phyloP scores from a whole-genome alignment of 1,140 invertebrate species.

The Planococcus citri region DNA sequence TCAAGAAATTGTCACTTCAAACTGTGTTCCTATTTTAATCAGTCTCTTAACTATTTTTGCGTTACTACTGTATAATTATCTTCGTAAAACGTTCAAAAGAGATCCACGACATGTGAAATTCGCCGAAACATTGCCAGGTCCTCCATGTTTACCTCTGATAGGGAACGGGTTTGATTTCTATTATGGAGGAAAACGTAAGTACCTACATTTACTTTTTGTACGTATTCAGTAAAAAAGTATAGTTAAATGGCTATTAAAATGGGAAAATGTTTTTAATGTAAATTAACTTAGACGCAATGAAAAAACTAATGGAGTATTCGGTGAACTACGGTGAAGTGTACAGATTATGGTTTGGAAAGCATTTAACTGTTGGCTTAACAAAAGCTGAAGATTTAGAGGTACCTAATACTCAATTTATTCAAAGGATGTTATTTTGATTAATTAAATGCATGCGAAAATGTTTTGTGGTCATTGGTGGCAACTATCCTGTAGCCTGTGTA shows the following conservation, averaged over 20 bases:
- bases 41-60: not conserved
- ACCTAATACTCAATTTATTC: not conserved
- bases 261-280: no score
- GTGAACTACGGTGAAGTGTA: not conserved
- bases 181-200: not conserved
- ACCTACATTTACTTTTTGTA: no score
- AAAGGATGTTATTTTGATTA: no score
- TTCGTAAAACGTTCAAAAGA: not conserved
- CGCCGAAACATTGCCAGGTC: constrained; percentile 35
- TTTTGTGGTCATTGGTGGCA: no score
- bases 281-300: not conserved
- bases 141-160: constrained; percentile 40
- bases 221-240: no score
- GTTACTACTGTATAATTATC: not conserved
- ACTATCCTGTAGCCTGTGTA: no score
- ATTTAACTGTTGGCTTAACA: not conserved
- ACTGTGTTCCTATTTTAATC: not conserved
- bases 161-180: constrained; percentile 41
- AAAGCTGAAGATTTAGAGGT: constrained; percentile 2
- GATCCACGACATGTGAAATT: constrained; percentile 23
- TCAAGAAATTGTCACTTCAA: not conserved
- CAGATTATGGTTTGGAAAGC: not conserved
- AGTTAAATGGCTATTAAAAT: no score
- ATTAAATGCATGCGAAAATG: no score
- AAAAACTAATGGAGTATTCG: not conserved